Conservation (phyloP, 2,797 vertebrate genomes). For the Smutsia temminckii region DNA sequence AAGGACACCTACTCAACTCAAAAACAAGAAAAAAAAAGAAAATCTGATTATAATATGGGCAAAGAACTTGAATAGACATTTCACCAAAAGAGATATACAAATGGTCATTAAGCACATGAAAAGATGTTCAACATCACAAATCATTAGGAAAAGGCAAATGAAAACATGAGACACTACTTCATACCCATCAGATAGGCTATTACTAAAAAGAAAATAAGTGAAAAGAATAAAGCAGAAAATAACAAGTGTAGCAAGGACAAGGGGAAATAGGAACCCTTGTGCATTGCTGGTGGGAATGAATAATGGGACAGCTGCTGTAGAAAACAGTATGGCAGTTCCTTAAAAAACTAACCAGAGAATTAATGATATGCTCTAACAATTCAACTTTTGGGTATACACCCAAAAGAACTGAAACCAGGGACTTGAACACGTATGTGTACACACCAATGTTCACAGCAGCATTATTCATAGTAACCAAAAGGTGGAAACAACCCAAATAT, state of each 20-base stretch:
- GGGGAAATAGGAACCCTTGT: neutral
- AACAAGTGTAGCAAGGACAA: neutral
- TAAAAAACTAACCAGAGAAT: neutral
- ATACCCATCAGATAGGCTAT: neutral
- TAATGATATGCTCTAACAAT: neutral
- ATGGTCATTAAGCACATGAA: neutral
- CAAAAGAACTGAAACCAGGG: neutral
- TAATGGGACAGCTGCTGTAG: neutral
- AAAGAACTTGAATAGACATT: neutral
- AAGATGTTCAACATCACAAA: neutral
- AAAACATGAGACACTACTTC: neutral
- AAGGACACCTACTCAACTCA: neutral
- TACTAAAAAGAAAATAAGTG: neutral
- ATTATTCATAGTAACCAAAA: neutral
- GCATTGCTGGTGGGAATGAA: neutral
- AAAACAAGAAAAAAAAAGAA: neutral
- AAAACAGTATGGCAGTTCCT: neutral
- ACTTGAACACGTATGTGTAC: neutral
- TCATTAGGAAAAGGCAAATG: neutral
- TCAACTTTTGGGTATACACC: neutral
- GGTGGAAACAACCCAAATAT: neutral
- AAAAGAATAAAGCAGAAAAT: neutral
- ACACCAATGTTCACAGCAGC: neutral
- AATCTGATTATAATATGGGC: neutral
- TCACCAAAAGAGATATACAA: neutral